Evolutionary conservation across 2,888 invertebrate genomes (phyloP), one percentile per base, ranked within the genome.

Genomic region (Drosophila macrothrix): DNA sequence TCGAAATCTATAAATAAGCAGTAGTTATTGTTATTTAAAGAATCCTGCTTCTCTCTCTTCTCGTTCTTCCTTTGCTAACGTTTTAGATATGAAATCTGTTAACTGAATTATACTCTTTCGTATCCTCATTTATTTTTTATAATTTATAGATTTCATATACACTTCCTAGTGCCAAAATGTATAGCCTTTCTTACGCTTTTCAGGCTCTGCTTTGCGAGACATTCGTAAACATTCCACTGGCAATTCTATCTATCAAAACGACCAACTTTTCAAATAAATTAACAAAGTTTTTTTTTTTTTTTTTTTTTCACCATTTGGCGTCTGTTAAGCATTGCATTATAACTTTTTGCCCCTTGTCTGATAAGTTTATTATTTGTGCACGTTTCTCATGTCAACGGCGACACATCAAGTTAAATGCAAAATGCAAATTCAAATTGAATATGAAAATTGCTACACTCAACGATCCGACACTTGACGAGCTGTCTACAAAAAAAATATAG

Each of bases 351-450:
- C n/a, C 53, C 25, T 79, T 7, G 58, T 72, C 81, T 69, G 81
- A 74, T 72, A 72, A 76, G 55, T 82, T 76, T 73, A 87, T 82
- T 87, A 84, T 82, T 74, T 71, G 79, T 60, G 66, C 76, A 76
- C 70, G 80, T 82, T 82, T 78, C 76, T 67, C 73, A 22, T 69
- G 74, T 72, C 73, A 73, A 60, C 64, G 72, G 53, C 72, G 64
- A 76, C 77, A 76, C 83, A 74, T 67, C 52, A 63, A 62, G 58
- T 69, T 76, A 59, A 84, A 78, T 83, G 84, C 76, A 69, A 88
- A 87, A 87, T 84, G 85, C 84, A 76, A 84, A 84, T 82, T 84
- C 59, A 79, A 82, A 82, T 87, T 84, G 76, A 74, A 73, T 87
- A 89, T 84, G 76, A 74, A 73, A 88, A 89, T 75, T 72, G 85